Base-by-base conservation (phyloP, 1,140 invertebrate genomes). In the Anoplolepis gracilipes region DNA sequence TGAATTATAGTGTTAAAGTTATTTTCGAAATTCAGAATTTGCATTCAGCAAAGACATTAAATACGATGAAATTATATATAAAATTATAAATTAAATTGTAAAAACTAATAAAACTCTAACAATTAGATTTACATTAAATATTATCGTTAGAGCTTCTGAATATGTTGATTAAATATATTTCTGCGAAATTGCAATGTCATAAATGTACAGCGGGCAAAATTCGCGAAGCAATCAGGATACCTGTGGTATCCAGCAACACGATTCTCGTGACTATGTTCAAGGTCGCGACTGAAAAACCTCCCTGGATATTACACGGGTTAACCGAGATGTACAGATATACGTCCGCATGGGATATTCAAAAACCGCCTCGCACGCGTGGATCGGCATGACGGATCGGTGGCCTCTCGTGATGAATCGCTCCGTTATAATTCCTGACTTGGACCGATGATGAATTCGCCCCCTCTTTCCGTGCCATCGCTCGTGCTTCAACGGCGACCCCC, bases 401-500 rank as follows among this genome's bases (percentile, higher is more conserved):
- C 87, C 89, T 81, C 92, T 89, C 87, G 90, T 94, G 93, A 94
- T 94, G 93, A 94, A 94, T 94, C 93, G 93, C 92, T 89, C 91
- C 91, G 93, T 93, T 94, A 93, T 94, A 92, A 94, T 94, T 94
- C 91, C 88, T 92, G 93, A 92, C 93, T 93, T 90, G 92, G 89
- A 92, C 92, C 91, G 92, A 93, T 94, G 94, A 94, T 94, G 92
- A 94, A 94, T 94, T 92, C 90, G 79, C 75, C 88, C 87, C 85
- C 78, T 62, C 88, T 84, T 67, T 67, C 57, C 85, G 59, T 49
- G 19, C 61, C 39, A 33, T 39, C 46, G 64, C 67, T 33, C 49
- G 30, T 46, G 64, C 85, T 82, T 85, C 61, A 46, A 75, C 77
- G 84, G 78, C 70, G 76, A 79, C 64, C 73, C 65, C 55, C 73